A percentile compares a stretch with the other conserved stretches of the same genome.
These are phyloP conservation scores for Pseudopleuronectes americanus DNA, from an alignment of 2,797 vertebrate species.

Conservation along the genomic window DNA sequence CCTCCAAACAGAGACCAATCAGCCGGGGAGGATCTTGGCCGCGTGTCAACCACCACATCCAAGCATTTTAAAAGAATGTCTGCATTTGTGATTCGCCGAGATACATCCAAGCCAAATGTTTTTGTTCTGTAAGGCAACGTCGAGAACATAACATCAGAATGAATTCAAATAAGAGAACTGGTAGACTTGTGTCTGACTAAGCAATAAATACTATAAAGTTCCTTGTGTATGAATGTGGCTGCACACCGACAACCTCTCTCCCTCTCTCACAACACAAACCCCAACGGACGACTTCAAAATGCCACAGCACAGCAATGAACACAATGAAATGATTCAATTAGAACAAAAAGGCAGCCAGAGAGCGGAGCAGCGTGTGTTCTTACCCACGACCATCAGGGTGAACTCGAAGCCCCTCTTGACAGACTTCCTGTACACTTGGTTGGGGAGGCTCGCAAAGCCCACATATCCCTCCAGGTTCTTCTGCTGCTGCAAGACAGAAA, in stretches of 20 bases:
- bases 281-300: conserved; percentile 47
- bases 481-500: conserved; percentile 88
- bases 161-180: conserved; percentile 23
- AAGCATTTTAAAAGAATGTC: conserved; percentile 60
- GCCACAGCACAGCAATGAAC: conserved; percentile 36
- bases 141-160: conserved; percentile 33
- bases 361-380: conserved; percentile 70
- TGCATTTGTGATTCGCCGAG: conserved; percentile 47
- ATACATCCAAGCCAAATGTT: conserved; percentile 59
- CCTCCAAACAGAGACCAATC: conserved; percentile 73
- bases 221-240: conserved; percentile 39
- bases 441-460: conserved; percentile 98
- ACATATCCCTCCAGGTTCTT: conserved; percentile 99
- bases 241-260: background rate
- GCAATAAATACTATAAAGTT: conserved; percentile 37
- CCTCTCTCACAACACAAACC: conserved; percentile 39
- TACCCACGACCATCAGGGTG: conserved; percentile 99
- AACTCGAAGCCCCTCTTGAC: conserved; percentile 99
- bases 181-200: conserved; percentile 23
- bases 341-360: conserved; percentile 45
- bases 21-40: conserved; percentile 70
- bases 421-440: conserved; percentile 99
- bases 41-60: conserved; percentile 68
- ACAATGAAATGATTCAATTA: conserved; percentile 69
- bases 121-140: conserved; percentile 41